These are phyloP conservation scores for Balaenoptera acutorostrata DNA, from an alignment of 2,113 vertebrate genomes.

Conservation along the genomic window DNA sequence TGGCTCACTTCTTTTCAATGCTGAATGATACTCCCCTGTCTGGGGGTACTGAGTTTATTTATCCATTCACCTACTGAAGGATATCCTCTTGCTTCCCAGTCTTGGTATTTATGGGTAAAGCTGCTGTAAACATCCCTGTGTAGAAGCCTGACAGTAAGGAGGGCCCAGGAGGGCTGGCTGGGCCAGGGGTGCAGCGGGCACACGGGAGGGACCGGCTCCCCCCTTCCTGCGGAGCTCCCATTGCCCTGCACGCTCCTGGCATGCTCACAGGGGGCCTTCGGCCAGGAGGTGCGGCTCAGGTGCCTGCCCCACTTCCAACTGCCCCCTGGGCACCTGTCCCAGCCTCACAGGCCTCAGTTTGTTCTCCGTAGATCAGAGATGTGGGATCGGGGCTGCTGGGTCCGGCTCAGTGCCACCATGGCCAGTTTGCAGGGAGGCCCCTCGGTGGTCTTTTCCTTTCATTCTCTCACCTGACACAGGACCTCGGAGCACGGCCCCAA, in stretches of 20 bases:
- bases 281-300: neutral
- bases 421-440: neutral
- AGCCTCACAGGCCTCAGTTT: neutral
- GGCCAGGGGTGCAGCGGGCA: neutral
- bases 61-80: neutral
- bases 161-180: neutral
- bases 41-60: neutral
- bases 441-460: neutral
- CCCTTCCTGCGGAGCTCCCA: accelerated
- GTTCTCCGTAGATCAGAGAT: neutral
- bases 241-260: neutral
- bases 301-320: neutral
- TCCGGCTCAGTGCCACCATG: neutral
- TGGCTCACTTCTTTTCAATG: neutral
- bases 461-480: neutral
- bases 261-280: neutral
- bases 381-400: no score
- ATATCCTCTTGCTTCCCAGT: neutral
- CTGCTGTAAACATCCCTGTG: neutral
- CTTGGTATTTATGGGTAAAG: neutral
- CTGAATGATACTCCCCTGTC: neutral
- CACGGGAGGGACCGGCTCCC: neutral
- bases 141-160: neutral
- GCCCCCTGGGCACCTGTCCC: neutral
- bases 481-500: neutral